A percentile compares a stretch with the other conserved stretches of the same genome.
Conservation (phyloP, 2,113 vertebrate species). For the Microcebus lehilahytsara region DNA sequence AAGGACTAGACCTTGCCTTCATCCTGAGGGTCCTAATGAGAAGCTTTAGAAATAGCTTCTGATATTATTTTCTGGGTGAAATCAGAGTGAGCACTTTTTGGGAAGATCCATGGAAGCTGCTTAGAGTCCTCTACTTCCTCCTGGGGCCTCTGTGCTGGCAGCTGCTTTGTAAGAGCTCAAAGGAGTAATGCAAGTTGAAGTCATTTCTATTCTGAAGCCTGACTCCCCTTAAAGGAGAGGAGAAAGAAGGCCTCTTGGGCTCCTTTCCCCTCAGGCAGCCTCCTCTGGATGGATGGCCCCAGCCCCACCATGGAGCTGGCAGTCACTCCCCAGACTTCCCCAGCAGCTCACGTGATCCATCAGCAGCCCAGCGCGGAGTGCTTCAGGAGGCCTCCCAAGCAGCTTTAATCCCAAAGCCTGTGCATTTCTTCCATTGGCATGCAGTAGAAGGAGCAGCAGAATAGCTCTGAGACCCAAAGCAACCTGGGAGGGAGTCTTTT, state of each 20-base stretch:
- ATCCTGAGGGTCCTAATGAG: not conserved
- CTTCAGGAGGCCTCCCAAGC: not conserved
- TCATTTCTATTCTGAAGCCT: not conserved
- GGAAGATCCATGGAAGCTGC: not conserved
- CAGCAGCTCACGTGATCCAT: not conserved
- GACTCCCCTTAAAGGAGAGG: not conserved
- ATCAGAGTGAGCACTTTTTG: not conserved
- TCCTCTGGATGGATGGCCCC: not conserved
- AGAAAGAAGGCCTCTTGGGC: not conserved
- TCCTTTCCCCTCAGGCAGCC: not conserved
- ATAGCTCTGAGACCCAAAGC: not conserved
- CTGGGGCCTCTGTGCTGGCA: not conserved
- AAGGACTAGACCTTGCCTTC: not conserved
- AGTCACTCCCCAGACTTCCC: constrained; percentile 15
- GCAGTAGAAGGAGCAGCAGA: not conserved
- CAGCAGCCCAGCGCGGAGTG: not conserved
- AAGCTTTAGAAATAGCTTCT: not conserved
- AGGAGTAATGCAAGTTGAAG: not conserved
- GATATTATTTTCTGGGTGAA: not conserved
- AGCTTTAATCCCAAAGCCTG: not conserved
- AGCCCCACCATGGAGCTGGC: not conserved
- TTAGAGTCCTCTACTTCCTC: not conserved
- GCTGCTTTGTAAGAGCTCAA: constrained; percentile 7
- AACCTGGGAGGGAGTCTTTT: not conserved
- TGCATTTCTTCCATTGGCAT: constrained; percentile 7